These are phyloP conservation scores for Laticauda colubrina DNA, from an alignment of 2,113 vertebrate species.

Conservation along the genomic window DNA sequence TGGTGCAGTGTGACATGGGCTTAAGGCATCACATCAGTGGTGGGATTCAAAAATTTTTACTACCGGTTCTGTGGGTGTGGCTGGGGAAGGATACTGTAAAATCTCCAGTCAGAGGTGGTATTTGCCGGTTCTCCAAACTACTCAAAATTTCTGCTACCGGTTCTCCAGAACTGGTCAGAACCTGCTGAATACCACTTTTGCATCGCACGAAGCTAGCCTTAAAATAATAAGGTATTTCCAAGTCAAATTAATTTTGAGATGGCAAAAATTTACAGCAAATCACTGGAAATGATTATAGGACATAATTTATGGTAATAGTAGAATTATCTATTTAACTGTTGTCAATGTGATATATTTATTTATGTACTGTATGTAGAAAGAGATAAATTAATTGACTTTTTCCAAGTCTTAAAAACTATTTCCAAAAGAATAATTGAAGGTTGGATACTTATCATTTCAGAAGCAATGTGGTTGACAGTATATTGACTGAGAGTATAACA, in stretches of 20 bases:
- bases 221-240: constrained; percentile 9
- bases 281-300: not conserved
- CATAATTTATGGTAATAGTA: not conserved
- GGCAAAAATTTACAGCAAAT: constrained; percentile 5
- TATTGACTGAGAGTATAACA: not conserved
- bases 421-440: not conserved
- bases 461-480: not conserved
- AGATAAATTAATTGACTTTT: not conserved
- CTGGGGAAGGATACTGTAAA: too few species aligned
- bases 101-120: too few species aligned
- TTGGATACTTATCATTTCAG: too few species aligned
- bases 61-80: too few species aligned
- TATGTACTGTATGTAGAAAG: not conserved
- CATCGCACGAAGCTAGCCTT: not conserved
- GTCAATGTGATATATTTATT: not conserved
- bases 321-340: not conserved
- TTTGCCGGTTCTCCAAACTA: too few species aligned
- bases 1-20: too few species aligned
- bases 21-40: not conserved
- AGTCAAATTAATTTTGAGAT: not conserved
- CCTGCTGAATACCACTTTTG: too few species aligned
- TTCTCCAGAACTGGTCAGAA: too few species aligned
- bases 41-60: too few species aligned
- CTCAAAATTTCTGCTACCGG: too few species aligned
- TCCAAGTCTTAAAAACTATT: not conserved